Conservation (phyloP, 64 coral and sea anemone species). For the Dendrophyllia cribrosa region DNA sequence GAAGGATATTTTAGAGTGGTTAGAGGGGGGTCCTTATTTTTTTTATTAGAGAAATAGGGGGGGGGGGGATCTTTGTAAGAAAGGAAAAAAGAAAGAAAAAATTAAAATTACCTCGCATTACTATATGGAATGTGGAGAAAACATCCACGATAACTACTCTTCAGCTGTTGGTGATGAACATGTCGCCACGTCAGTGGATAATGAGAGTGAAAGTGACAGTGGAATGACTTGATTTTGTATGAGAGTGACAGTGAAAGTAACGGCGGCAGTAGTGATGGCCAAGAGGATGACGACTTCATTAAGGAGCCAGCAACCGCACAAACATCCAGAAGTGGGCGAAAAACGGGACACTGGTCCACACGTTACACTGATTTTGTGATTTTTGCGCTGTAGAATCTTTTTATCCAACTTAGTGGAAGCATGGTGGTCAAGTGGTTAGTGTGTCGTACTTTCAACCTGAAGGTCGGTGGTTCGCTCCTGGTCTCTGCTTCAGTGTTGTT, state of each 20-base stretch:
- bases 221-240: slow-evolving; percentile 49
- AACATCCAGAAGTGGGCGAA: slow-evolving; percentile 59
- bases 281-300: neutral
- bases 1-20: too few relatives aligned
- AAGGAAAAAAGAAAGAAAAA: slow-evolving; percentile 36
- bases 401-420: too few relatives aligned
- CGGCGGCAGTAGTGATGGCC: slow-evolving; percentile 34
- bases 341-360: slow-evolving; percentile 23
- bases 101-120: slow-evolving; percentile 51
- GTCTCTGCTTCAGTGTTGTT: too few relatives aligned
- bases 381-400: too few relatives aligned
- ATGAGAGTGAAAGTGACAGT: slow-evolving; percentile 61
- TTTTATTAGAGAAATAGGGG: too few relatives aligned
- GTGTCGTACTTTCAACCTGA: too few relatives aligned
- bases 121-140: neutral
- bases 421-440: too few relatives aligned
- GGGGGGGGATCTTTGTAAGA: too few relatives aligned
- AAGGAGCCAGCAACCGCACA: slow-evolving; percentile 41
- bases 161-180: slow-evolving; percentile 55
- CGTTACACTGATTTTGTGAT: too few relatives aligned
- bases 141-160: slow-evolving; percentile 19
- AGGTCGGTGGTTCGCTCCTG: too few relatives aligned
- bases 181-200: slow-evolving; percentile 39
- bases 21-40: too few relatives aligned
- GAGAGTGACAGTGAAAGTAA: slow-evolving; percentile 61